Evolutionary conservation across 2,113 vertebrate genomes (phyloP), one percentile per base, ranked within the genome.

Genomic region (Bujurquina vittata): DNA sequence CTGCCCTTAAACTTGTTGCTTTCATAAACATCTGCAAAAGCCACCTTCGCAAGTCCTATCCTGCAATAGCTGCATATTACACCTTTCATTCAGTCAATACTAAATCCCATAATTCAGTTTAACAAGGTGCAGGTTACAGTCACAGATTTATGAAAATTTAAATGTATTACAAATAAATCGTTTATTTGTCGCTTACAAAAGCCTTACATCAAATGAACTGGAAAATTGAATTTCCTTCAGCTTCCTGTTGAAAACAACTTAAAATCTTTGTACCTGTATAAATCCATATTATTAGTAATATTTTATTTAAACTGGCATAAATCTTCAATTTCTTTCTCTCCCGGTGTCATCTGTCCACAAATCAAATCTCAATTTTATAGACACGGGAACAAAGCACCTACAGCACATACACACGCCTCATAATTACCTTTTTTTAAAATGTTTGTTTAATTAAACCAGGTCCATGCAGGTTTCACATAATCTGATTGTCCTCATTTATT

Each of bases 361-460:
- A 29, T n/a, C 23, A 33, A 72, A 31, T 52, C 67, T 6, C 31
- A 54, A 72, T 72, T 49, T 72, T 31, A 33, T 18, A 54, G 10
- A 54, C 26, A 72, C 67, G 20, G 10, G 6, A 9, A 72, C 46
- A 54, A 33, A 72, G 46, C 46, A 72, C 46, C 46, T 14, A 54
- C 67, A 72, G 46, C 26, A 54, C 18, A 72, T 54, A 31, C 26
- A 8, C 26, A 72, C 52, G 7, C 26, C 67, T 54, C 26, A 72
- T 54, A 72, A 54, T 72, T 72, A 72, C 67, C 67, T 72, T 72
- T 72, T 72, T 14, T 7, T 6, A 23, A 49, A 72, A n/a, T 72
- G 5, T 37, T 6, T 37, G 35, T 8, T 54, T 54, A 72, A 72
- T 72, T 72, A 72, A 72, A 54, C 17, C 67, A 72, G 26, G 26